Evolutionary conservation across 2,797 vertebrate genomes (phyloP), one percentile per base, ranked within the genome.

Genomic region (Hippopotamyrus pictus): DNA sequence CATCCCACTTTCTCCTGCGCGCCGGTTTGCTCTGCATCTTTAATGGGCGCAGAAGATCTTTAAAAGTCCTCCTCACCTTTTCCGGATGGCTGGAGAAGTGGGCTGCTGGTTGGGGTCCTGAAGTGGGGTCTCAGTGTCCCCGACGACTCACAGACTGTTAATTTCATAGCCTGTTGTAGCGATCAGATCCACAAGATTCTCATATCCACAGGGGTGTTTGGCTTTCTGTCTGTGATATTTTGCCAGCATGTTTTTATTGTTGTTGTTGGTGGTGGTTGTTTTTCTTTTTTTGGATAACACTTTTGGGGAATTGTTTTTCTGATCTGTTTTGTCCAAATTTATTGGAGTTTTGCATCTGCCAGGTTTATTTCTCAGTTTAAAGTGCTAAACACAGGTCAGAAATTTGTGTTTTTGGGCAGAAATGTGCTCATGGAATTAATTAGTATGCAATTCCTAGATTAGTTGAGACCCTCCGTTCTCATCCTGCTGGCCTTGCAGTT

Each of bases 91-190:
- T 9, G 79, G 53, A 9, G 53, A 65, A 25, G 53, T 17, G n/a
- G 3, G 88, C 79, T 89, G 9, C 91, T 93, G 91, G 94, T 92
- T 89, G 2, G 91, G 91, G 91, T 94, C 91, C 92, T 94, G 93
- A 93, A 94, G 82, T 89, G 1, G 90, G 85, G 50, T 25, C 85
- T 9, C 25, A 12, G 51, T 6, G 50, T 86, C 51, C 54, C 4
- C 1, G 8, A 54, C 29, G 2, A 86, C 37, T 88, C 86, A 73
- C n/a, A 51, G 84, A 86, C 25, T 53, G 92, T 93, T 90, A 9
- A 85, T 91, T 93, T 92, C 91, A 92, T 79, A 53, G 90, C 90
- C 41, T 14, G 0, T 69, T 88, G 76, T 90, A 11, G 0, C n/a
- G 89, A 89, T 89, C 29, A 86, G 84, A 90, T 90, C 9, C 82